Base-by-base conservation (phyloP, 2,113 vertebrate genomes). In the Gadus chalcogrammus region DNA sequence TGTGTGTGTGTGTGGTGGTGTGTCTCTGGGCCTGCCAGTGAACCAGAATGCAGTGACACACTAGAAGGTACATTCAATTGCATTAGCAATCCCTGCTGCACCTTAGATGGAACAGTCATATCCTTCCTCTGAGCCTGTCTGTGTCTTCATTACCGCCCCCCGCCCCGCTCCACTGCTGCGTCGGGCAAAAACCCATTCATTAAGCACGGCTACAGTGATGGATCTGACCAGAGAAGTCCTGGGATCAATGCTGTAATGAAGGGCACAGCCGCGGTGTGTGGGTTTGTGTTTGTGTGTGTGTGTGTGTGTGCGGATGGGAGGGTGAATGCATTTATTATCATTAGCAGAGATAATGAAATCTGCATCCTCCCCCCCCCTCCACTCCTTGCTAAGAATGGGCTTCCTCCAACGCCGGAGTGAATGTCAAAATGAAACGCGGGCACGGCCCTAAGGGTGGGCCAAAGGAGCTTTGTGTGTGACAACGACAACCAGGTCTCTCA, bases 331-430 rank as follows among this genome's bases (percentile, higher is more conserved):
- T 84, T 84, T 86, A 83, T 87, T 80, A 80, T 84, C 82, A 70
- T 89, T 84, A 84, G 71, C 74, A 80, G 73, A 79, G 69, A 60
- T 77, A 81, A 86, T 88, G 82, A 76, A 88, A 83, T 70, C 79
- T 81, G 76, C 76, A 73, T 70, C 76, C 76, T 7, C 31, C 42
- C 42, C 42, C 5, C 42, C 42, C 9, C 42, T 13, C 42, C 42
- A 11, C 12, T 13, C 42, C 42, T 48, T 9, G 42, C 63, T 77
- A 75, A 86, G 77, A 72, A 76, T 59, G 62, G 61, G 24, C 67
- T 79, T 28, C 80, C 78, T 73, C 82, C 82, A 67, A 77, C 76
- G 9, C 53, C 69, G 77, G 76, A 24, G 70, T 72, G 42, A 71
- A 35, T 35, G 31, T 35, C 31, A 35, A 7, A 35, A 35, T 7